Evolutionary conservation across 2,888 invertebrate species (phyloP).

Genomic region (Entomobrya proxima): DNA sequence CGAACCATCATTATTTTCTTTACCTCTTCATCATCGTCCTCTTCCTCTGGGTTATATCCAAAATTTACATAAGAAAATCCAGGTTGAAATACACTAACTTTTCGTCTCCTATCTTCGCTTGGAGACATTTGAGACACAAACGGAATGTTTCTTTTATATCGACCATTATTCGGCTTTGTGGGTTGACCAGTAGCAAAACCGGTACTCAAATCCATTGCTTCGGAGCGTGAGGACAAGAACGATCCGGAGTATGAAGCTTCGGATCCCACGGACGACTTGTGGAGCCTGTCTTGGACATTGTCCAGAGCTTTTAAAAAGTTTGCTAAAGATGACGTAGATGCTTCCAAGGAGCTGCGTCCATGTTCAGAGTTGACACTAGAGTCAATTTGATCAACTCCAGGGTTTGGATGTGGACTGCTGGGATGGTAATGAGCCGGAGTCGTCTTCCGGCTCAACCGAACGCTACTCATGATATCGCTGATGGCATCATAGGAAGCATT

Average conservation of each 20-base stretch:
- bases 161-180: conserved; percentile 5
- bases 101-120: conserved; percentile 61
- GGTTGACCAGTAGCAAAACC: conserved; percentile 15
- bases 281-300: conserved; percentile 80
- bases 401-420: background rate
- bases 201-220: conserved; percentile 29
- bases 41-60: conserved; percentile 65
- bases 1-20: background rate
- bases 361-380: background rate
- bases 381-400: conserved; percentile 28
- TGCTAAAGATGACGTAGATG: conserved; percentile 82
- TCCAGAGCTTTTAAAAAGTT: conserved; percentile 88
- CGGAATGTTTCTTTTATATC: background rate
- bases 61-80: conserved; percentile 72
- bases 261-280: conserved; percentile 38
- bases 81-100: conserved; percentile 72
- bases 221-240: conserved; percentile 18
- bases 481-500: conserved; percentile 35
- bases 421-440: conserved; percentile 44
- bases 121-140: background rate
- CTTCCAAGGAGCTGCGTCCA: conserved; percentile 13
- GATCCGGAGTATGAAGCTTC: conserved; percentile 37
- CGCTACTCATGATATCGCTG: conserved; percentile 55
- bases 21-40: conserved; percentile 7
- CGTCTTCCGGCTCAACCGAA: conserved; percentile 7